Evolutionary conservation across 2,888 invertebrate species (phyloP), one percentile per base, ranked within the genome.

Genomic region (Cordilura impudica): DNA sequence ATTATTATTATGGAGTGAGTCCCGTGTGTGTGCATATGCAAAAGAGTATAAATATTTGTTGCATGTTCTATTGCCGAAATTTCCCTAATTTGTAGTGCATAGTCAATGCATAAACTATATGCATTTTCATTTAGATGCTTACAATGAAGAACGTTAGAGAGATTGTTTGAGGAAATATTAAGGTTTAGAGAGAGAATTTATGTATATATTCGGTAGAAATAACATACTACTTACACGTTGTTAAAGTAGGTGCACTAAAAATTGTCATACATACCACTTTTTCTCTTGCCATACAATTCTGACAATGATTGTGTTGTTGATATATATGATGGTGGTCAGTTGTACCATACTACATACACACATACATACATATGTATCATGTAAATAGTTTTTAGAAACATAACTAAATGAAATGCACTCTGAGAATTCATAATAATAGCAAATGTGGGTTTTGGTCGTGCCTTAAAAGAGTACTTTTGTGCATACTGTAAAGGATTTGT

Each of bases 31-130:
- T 65, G 26, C 39, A 35, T 26, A 21, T 18, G 21, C 60, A 72
- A 67, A 75, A 71, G 53, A 45, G 35, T 49, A 66, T 51, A 71
- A 58, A 71, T 70, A 77, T 75, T 70, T 78, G 75, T 78, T 74
- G 78, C 71, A 81, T 78, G 78, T 43, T 35, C 14, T 56, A 43
- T 29, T 16, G 47, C 4, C n/a, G 43, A 58, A 8, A 80, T 80
- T 81, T 81, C 81, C 81, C 81, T 81, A 77, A 72, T 80, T 81
- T 65, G 56, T 21, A 31, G 23, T 45, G 23, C 60, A 51, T 51
- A n/a, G 43, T 43, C 31, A 10, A 49, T 67, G 67, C 67, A 67
- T 54, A 54, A 29, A 49, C 47, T 49, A n/a, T 60, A 5, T 61
- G 69, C 49, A 66, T 43, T 60, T 29, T 18, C 1, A 6, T 16